Base-by-base conservation (phyloP, 2,888 invertebrate species). In the Parnassius glacialis region DNA sequence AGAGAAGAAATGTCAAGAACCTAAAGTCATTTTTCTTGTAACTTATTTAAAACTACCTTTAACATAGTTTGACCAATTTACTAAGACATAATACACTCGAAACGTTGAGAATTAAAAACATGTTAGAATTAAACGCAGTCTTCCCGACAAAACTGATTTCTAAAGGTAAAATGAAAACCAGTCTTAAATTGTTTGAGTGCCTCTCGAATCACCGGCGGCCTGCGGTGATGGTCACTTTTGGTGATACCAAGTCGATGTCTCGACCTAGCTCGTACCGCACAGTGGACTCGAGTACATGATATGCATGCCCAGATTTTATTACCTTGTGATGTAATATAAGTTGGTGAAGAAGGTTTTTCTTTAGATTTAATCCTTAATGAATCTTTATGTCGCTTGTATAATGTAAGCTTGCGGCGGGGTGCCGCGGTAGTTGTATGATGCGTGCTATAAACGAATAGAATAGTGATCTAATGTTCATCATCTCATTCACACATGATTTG, bases 221-320 rank as follows among this genome's bases (percentile, higher is more conserved):
- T 11, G 43, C 43, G 43, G 43, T 43, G 43, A 11, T 10, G 11
- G 43, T 43, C 34, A 43, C 43, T 43, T 43, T 43, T 43, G 43
- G 43, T 43, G 43, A 43, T 43, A 71, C 74, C 69, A 71, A 72
- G 70, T 74, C 51, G 52, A 52, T 52, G 34, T n/a, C 34, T 52
- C 34, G 72, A 77, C 78, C 81, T 85, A 86, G 45, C 12, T 12
- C 45, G 45, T 12, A n/a, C 45, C n/a, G 7, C 48, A 13, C 2
- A 5, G 34, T 34, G 34, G 13, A 48, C 13, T 5, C 48, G 48
- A 48, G 9, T 13, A 12, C 43, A 43, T 11, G 11, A 43, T 48
- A 48, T 48, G 48, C 86, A 87, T 87, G 86, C 84, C 84, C 84
- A 83, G 84, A 85, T 81, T 78, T 13, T n/a, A 72, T 65, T 70